Evolutionary conservation across 2,113 vertebrate species (phyloP).

Genomic region (Callaeas wilsoni): DNA sequence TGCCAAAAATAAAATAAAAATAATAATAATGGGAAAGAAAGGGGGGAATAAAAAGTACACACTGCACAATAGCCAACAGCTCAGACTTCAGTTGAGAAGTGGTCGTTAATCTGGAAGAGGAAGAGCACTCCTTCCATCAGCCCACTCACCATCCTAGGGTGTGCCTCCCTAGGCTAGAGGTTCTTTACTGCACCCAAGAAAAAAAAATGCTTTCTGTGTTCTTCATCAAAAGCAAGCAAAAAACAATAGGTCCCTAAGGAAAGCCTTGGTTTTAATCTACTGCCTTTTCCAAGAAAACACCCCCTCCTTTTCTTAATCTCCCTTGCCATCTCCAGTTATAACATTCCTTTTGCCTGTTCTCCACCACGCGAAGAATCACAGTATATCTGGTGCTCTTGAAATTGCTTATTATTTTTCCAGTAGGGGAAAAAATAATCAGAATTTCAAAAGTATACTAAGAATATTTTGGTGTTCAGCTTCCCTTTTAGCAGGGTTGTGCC

Average conservation of each 20-base stretch:
- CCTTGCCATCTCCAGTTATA: background rate
- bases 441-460: background rate
- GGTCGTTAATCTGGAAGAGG: conserved; percentile 18
- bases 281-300: conserved; percentile 27
- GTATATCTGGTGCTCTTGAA: background rate
- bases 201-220: conserved; percentile 1
- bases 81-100: background rate
- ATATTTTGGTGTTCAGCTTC: background rate
- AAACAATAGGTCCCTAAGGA: conserved; percentile 19
- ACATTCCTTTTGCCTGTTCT: background rate
- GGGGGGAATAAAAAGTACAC: background rate
- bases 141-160: background rate
- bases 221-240: background rate
- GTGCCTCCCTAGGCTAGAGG: background rate
- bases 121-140: conserved; percentile 7
- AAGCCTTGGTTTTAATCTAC: background rate
- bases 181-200: conserved; percentile 21
- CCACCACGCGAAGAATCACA: background rate
- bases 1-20: conserved; percentile 16
- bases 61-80: background rate
- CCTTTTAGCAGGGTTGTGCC: background rate
- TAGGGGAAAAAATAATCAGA: background rate
- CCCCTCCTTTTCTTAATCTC: background rate
- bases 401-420: background rate
- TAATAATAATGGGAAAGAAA: background rate